Evolutionary conservation across 2,797 vertebrate genomes (phyloP), one percentile per base, ranked within the genome.

Genomic region (Sciaenops ocellatus): DNA sequence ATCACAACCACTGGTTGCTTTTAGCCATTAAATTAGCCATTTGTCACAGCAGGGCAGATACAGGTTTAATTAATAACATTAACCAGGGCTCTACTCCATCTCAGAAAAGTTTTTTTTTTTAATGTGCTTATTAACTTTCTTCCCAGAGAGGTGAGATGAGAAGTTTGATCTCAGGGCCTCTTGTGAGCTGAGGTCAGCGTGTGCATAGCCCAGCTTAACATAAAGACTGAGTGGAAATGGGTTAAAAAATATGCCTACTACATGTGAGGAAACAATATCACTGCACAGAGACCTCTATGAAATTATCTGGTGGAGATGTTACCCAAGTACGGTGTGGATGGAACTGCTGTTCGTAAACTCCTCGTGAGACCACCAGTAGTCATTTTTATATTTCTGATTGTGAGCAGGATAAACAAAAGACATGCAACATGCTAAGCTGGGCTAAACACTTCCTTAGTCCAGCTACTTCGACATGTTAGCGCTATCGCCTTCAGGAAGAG

Each of bases 21-120:
- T 3, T 11, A 5, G 9, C 15, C 8, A n/a, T n/a, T 38, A 22
- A 60, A 50, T 30, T 3, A 26, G 61, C n/a, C 63, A 48, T 48
- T 73, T 46, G 12, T 34, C 42, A 17, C 10, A 17, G 56, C 68
- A 65, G 60, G 22, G 51, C 11, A 17, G n/a, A 6, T 54, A 59
- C 78, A 64, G 51, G 44, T 72, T 42, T 66, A 12, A 41, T 16
- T 70, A 55, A 69, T 24, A 13, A 22, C 61, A 28, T 46, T 56
- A 56, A 46, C 65, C 56, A 63, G 38, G 57, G 42, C 22, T 55
- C 34, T 34, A 48, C 60, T 55, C 20, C 5, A 18, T 71, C 38
- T 24, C 30, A 1, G 34, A 8, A 34, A 34, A 34, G 34, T 38
- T 38, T n/a, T n/a, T n/a, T n/a, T n/a, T n/a, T n/a, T 26, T 26